These are phyloP conservation scores for Suncus etruscus DNA, from an alignment of 2,113 vertebrate genomes.

Conservation along the genomic window DNA sequence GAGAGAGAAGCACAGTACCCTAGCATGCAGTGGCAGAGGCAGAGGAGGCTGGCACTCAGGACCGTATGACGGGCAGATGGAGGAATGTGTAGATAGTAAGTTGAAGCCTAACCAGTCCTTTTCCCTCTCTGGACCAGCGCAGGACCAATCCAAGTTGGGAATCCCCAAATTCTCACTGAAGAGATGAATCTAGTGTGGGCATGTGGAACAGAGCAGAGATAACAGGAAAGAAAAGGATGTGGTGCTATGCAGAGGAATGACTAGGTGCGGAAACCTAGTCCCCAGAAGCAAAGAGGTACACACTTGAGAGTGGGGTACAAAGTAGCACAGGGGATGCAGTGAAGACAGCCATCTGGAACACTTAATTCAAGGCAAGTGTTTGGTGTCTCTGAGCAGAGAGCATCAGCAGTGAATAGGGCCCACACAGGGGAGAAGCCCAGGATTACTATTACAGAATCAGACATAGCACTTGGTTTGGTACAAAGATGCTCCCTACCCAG, in stretches of 20 bases:
- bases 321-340: neutral
- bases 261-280: neutral
- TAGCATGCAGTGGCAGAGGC: neutral
- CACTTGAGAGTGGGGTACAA: neutral
- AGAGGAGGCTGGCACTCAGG: fast-evolving
- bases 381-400: neutral
- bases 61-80: neutral
- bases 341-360: neutral
- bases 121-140: neutral
- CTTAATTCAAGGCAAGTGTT: neutral
- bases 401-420: neutral
- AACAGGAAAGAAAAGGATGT: neutral
- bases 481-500: neutral
- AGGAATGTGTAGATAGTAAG: neutral
- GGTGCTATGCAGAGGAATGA: neutral
- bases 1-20: neutral
- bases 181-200: neutral
- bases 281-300: neutral
- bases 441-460: too few relatives aligned
- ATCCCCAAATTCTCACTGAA: neutral
- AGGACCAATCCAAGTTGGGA: neutral
- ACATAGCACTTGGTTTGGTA: fast-evolving
- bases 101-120: neutral
- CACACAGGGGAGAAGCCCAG: neutral
- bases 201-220: neutral